phyloP scores from a whole-genome alignment of 2,113 vertebrate species.

The Chunga burmeisteri region DNA sequence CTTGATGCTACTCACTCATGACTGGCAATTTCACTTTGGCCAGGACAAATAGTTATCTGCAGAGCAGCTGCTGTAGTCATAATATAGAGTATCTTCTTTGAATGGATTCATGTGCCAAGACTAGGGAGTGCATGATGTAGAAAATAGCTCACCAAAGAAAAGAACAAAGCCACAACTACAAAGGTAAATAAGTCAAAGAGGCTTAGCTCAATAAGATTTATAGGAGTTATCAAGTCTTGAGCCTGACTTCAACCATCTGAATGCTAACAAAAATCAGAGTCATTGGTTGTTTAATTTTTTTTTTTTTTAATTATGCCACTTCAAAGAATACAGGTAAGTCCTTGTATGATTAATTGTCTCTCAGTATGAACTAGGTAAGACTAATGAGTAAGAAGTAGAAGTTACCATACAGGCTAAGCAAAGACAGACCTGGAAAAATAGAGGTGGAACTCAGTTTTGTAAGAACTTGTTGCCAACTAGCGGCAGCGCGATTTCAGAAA shows the following conservation, averaged over 20 bases:
- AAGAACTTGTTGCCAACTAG: neutral
- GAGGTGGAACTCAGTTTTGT: neutral
- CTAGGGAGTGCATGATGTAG: neutral
- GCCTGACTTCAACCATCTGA: slow-evolving; percentile 18
- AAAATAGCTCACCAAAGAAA: slow-evolving; percentile 68
- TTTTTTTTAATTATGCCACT: neutral
- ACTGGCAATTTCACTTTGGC: slow-evolving; percentile 59
- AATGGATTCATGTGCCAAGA: slow-evolving; percentile 55
- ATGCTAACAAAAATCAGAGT: slow-evolving; percentile 42
- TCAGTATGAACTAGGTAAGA: neutral
- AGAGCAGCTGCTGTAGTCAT: slow-evolving; percentile 62
- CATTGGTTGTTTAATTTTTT: neutral
- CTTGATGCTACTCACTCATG: slow-evolving; percentile 2
- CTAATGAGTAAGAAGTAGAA: neutral
- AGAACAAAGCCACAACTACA: slow-evolving; percentile 70
- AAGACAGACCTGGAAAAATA: neutral
- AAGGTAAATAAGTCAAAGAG: slow-evolving; percentile 75
- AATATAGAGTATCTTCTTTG: slow-evolving; percentile 33
- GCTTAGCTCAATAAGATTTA: slow-evolving; percentile 69
- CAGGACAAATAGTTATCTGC: slow-evolving; percentile 49
- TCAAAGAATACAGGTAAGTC: slow-evolving; percentile 2
- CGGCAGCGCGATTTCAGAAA: neutral
- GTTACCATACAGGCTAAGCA: neutral
- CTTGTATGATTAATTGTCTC: neutral
- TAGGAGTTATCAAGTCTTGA: neutral